Base-by-base conservation (phyloP, 2,888 invertebrate genomes). In the Agapostemon virescens region DNA sequence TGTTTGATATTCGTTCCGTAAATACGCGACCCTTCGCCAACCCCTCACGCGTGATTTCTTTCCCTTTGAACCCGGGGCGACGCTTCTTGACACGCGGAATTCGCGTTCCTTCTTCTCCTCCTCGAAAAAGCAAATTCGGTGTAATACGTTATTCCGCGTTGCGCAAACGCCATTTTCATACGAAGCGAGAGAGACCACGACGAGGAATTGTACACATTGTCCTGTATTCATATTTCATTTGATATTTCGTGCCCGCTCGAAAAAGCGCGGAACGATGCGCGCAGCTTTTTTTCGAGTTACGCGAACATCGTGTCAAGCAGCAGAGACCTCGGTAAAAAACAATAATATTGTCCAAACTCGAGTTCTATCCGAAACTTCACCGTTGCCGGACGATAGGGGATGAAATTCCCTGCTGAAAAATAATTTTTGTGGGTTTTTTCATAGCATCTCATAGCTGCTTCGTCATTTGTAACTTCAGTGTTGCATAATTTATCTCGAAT, bases 1-100 rank as follows among this genome's bases (percentile, higher is more conserved):
- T 33, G 40, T 70, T 70, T 42, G 61, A 58, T 42, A 33, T 70
- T 70, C 58, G 38, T 38, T 66, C 26, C 23, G 30, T 15, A 45
- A 36, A 36, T 49, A 33, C 49, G 58, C 40, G 40, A 7, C 0
- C 42, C 7, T 40, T 58, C 40, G 40, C 30, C 40, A 30, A 30
- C 30, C 58, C 70, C n/a, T 42, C 70, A n/a, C 70, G 61, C 42
- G 61, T 33, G 70, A 40, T 61, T 55, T 70, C 58, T 30, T 58
- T 58, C 7, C 17, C 58, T 58, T 58, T 7, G 17, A 58, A 58
- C 7, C 30, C 30, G 9, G 58, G 9, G 58, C 7, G 58, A 30
- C 58, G 20, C 30, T 30, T 33, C 17, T 30, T 30, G 9, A 30
- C 30, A 33, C 58, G 20, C 7, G 58, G 17, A 17, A 33, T 5